These are phyloP conservation scores for Oxystoma pomonae DNA, from an alignment of 2,888 invertebrate species.

Conservation along the genomic window DNA sequence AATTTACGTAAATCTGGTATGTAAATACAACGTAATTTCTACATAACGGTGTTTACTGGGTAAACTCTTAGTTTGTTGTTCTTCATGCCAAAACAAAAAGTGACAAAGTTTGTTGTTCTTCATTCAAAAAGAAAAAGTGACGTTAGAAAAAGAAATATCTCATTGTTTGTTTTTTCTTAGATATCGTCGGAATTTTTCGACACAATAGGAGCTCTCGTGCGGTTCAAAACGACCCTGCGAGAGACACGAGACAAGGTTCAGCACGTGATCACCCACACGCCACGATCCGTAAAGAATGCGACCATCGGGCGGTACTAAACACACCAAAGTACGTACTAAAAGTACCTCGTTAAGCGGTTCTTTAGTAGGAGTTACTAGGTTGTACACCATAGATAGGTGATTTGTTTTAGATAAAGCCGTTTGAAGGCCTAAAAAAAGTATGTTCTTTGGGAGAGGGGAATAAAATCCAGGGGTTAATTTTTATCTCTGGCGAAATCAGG, in stretches of 20 bases:
- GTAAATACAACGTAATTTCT: no score
- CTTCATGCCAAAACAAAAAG: no score
- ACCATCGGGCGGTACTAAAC: neutral
- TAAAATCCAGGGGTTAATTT: no score
- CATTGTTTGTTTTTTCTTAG: neutral
- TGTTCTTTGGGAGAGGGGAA: no score
- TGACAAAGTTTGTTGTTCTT: no score
- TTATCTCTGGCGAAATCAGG: no score
- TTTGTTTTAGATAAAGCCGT: neutral
- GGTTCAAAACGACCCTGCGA: neutral
- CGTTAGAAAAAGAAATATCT: no score
- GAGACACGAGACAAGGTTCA: slow-evolving; percentile 2
- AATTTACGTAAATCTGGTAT: no score
- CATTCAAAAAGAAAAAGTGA: no score
- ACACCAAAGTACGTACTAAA: neutral
- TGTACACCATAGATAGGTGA: neutral
- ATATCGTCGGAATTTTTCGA: neutral
- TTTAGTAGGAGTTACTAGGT: neutral
- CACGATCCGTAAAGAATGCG: slow-evolving; percentile 4
- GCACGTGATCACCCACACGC: slow-evolving; percentile 26
- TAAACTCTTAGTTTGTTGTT: no score
- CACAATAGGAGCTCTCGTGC: neutral
- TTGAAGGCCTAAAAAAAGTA: no score
- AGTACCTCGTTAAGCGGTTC: neutral
- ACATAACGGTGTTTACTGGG: no score